Base-by-base conservation (phyloP, 2,113 vertebrate species). In the Nannobrachium achirus region DNA sequence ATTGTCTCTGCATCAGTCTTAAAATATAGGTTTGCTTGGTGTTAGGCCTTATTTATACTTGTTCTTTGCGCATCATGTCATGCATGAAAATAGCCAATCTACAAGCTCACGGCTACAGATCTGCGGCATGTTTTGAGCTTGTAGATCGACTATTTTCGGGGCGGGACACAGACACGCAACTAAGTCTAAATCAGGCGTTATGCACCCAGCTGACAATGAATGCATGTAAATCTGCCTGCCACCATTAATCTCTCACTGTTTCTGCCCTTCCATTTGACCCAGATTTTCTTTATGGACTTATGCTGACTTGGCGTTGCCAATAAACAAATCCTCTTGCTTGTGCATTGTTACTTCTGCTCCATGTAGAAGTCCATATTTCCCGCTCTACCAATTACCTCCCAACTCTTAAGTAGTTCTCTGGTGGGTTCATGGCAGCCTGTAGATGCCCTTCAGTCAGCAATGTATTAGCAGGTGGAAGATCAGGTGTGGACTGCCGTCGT, bases 251-350 rank as follows among this genome's bases (percentile, higher is more conserved):
- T 51, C 53, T 42, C 18, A 9, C 16, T 19, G 6, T 56, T 38
- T 14, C 52, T 38, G 38, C 33, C 13, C 69, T 20, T 60, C 53
- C 63, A 51, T 6, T 80, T 63, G 3, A 33, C 25, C 25, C 25
- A 1, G 25, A 33, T 33, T 33, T 33, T 33, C 25, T 33, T 3
- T 33, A 16, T 76, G 53, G 53, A 79, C 59, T 5, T n/a, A n/a
- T 33, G 25, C 60, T 74, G 49, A 71, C 67, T 80, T 79, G 61
- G 67, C 73, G 77, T 71, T 33, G 74, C 86, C 71, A 86, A 90
- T 90, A 88, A 90, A 89, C 81, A 68, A 18, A 74, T 72, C 62
- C 80, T 82, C 81, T 88, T 83, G 70, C 71, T 82, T 39, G 66
- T 74, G 56, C 53, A 74, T 73, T 79, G 57, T 80, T 68, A 60